These are phyloP conservation scores for Notarius lentiginosus DNA, from an alignment of 2,113 vertebrate species.

Conservation along the genomic window DNA sequence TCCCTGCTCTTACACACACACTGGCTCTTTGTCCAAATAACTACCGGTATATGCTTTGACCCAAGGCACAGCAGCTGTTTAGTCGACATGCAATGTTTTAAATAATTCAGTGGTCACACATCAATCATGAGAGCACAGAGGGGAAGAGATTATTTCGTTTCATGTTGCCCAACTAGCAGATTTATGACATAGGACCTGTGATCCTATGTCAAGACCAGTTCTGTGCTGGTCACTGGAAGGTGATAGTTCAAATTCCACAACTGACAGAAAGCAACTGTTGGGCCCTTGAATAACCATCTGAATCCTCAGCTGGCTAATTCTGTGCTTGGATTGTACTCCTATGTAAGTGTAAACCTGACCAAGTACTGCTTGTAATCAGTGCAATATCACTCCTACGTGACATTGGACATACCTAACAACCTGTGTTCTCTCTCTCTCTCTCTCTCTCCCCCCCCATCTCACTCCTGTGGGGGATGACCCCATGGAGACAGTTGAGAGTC, in stretches of 20 bases:
- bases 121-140: constrained; percentile 5
- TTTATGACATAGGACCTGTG: not conserved
- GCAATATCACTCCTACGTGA: too few species aligned
- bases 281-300: not conserved
- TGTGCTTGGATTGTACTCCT: not conserved
- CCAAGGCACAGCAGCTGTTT: constrained; percentile 33
- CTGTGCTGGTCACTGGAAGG: not conserved
- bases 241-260: not conserved
- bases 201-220: not conserved
- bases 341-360: not conserved
- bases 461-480: too few species aligned
- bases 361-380: too few species aligned
- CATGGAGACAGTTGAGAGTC: too few species aligned
- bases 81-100: not conserved
- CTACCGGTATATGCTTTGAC: constrained; percentile 14
- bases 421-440: too few species aligned
- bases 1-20: not conserved
- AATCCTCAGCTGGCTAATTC: not conserved
- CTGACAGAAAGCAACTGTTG: not conserved
- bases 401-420: too few species aligned
- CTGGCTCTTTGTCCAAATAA: constrained; percentile 3
- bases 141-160: not conserved
- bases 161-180: not conserved
- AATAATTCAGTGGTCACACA: constrained; percentile 32
- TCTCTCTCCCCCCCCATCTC: too few species aligned